Percentiles rank a stretch among this genome's conserved stretches.
Evolutionary conservation across 2,113 vertebrate species (phyloP).

Genomic region (Dolichotis patagonum): DNA sequence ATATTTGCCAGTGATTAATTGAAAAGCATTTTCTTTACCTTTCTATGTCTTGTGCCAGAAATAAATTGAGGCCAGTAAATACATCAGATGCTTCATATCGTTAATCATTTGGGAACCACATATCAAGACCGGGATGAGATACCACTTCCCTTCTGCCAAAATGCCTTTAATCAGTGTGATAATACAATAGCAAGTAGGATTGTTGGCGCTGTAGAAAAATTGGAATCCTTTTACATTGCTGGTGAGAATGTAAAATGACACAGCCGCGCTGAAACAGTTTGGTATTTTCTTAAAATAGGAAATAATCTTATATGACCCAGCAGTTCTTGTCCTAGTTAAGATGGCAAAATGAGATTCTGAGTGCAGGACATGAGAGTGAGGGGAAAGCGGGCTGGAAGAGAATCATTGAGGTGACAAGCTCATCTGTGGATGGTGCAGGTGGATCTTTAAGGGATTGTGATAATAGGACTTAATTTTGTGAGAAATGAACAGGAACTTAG

Average conservation of each 20-base stretch:
- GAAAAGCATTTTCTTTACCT: too few species aligned
- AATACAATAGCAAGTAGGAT: neutral
- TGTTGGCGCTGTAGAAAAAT: neutral
- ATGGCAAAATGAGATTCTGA: neutral
- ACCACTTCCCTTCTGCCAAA: neutral
- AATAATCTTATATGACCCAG: neutral
- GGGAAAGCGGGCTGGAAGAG: neutral
- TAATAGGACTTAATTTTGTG: conserved; percentile 31
- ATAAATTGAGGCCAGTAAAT: neutral
- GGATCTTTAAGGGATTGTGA: neutral
- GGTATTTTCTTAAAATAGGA: conserved; percentile 17
- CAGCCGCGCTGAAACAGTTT: neutral
- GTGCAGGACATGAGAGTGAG: neutral
- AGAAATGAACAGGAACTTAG: conserved; percentile 23
- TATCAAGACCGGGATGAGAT: neutral
- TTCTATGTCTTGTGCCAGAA: neutral
- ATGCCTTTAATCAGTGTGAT: neutral
- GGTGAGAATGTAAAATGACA: neutral
- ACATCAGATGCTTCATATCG: neutral
- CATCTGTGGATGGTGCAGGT: neutral
- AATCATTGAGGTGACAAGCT: neutral
- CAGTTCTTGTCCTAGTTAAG: neutral
- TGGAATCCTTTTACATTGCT: neutral
- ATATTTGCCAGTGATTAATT: too few species aligned
- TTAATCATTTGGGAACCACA: neutral